Evolutionary conservation across 2,888 invertebrate genomes (phyloP).

Genomic region (Meiosimyza platycephala): DNA sequence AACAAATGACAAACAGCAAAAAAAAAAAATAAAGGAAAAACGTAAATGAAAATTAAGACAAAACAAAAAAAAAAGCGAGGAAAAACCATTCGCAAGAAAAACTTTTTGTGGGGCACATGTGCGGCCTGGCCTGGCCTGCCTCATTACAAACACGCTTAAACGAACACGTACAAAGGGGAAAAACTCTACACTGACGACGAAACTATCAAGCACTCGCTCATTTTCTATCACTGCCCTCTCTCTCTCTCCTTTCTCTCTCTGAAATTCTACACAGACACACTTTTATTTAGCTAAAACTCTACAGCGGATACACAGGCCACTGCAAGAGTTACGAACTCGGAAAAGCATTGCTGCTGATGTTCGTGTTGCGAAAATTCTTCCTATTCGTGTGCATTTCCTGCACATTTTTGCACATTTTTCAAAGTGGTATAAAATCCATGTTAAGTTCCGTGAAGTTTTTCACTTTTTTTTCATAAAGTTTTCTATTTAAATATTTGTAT

Average conservation of each 20-base stretch:
- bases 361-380: conserved; percentile 12
- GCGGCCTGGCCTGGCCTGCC: conserved; percentile 39
- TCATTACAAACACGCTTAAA: conserved; percentile 38
- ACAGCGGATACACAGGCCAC: conserved; percentile 30
- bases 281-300: conserved; percentile 3
- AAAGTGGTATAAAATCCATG: neutral
- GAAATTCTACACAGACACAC: conserved; percentile 8
- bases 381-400: conserved; percentile 32
- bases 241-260: conserved; percentile 10
- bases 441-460: no score
- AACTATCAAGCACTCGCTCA: neutral
- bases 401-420: conserved; percentile 32
- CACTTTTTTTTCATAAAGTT: no score
- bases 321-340: conserved; percentile 26
- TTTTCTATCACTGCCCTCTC: neutral
- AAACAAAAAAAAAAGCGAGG: conserved; percentile 9
- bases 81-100: conserved; percentile 19
- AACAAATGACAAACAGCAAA: neutral
- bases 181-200: neutral
- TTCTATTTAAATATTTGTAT: no score
- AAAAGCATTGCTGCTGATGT: conserved; percentile 21
- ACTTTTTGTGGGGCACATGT: conserved; percentile 33
- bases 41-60: neutral
- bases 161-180: neutral
- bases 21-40: neutral